A percentile compares a stretch with the other conserved stretches of the same genome.
phyloP scores from a whole-genome alignment of 2,113 vertebrate species.

The Penelope pileata region DNA sequence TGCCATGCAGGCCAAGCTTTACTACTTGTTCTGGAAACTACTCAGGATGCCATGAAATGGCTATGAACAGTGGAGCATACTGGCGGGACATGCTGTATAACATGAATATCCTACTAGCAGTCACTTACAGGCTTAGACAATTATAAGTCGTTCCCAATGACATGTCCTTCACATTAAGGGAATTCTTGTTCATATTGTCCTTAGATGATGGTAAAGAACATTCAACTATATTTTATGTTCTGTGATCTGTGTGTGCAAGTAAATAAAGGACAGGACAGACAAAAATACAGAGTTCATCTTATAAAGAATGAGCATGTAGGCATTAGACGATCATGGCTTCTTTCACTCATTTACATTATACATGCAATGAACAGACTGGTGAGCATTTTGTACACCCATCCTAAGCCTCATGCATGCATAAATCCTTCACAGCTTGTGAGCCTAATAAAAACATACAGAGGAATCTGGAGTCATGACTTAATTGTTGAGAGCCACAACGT shows the following conservation, averaged over 20 bases:
- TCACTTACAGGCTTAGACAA: background rate
- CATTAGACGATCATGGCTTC: accelerated
- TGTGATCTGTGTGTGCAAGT: no score
- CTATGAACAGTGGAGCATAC: background rate
- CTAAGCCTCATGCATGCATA: accelerated
- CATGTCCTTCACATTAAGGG: background rate
- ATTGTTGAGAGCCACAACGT: background rate
- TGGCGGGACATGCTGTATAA: background rate
- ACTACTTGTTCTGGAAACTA: background rate
- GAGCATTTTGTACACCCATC: background rate
- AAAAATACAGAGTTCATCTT: background rate
- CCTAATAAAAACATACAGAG: background rate
- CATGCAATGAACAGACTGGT: background rate
- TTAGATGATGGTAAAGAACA: background rate
- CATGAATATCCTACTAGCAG: background rate
- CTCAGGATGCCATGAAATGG: background rate
- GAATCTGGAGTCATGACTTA: background rate
- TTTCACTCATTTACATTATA: background rate
- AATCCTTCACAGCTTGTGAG: accelerated
- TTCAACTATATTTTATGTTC: background rate
- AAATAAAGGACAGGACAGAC: background rate
- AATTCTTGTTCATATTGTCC: background rate
- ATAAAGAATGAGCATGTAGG: accelerated
- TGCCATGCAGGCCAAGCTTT: background rate
- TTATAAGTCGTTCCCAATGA: accelerated